Evolutionary conservation across 2,797 vertebrate species (phyloP).

Genomic region (Eulemur mongoz): DNA sequence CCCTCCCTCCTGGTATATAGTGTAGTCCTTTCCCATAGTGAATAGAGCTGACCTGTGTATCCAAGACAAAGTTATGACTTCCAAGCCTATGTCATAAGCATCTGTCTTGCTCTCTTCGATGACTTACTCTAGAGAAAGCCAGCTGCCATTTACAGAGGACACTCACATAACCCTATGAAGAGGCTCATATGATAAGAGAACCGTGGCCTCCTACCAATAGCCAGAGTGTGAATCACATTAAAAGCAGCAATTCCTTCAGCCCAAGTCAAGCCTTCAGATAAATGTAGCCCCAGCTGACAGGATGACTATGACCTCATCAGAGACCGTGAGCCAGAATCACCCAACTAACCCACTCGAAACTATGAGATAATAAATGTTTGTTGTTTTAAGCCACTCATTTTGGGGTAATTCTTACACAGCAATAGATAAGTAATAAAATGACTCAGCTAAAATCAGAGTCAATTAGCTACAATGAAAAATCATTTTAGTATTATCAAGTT

Average conservation of each 20-base stretch:
- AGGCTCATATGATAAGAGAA: background rate
- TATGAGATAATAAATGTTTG: background rate
- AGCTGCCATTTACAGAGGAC: background rate
- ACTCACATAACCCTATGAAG: background rate
- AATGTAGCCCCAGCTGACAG: background rate
- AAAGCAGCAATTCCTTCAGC: background rate
- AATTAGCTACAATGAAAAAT: background rate
- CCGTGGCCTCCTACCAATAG: background rate
- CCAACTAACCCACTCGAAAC: background rate
- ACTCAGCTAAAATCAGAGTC: background rate
- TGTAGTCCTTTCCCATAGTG: background rate
- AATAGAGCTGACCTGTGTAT: background rate
- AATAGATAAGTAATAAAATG: background rate
- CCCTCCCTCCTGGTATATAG: background rate
- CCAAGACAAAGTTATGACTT: background rate
- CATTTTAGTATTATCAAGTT: background rate
- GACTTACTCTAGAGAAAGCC: background rate
- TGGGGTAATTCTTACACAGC: background rate
- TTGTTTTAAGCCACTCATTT: background rate
- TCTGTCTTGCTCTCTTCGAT: background rate
- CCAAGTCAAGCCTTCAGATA: background rate
- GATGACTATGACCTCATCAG: background rate
- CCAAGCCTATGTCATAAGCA: background rate
- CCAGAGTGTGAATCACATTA: background rate
- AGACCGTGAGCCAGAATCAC: background rate